phyloP scores from a whole-genome alignment of 2,113 vertebrate genomes.

The pig (Sus scrofa) region DNA sequence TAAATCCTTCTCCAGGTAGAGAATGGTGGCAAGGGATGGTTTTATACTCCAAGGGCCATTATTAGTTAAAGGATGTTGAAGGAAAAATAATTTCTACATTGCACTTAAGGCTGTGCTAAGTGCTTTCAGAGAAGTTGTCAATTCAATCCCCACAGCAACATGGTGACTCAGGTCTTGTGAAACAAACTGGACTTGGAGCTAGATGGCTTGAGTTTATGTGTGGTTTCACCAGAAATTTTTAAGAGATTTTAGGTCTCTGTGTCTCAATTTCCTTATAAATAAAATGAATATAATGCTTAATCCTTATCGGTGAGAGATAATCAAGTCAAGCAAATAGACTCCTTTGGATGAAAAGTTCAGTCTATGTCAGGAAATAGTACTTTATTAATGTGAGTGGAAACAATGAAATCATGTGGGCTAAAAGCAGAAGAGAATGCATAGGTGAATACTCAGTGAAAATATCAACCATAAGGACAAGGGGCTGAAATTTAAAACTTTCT shows the following conservation, averaged over 20 bases:
- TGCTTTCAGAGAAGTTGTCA: background rate
- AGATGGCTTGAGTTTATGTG: background rate
- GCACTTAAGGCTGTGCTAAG: background rate
- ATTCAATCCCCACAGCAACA: background rate
- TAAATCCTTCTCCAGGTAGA: constrained; percentile 7
- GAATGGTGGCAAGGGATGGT: background rate
- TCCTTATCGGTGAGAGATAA: background rate
- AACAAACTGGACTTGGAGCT: background rate
- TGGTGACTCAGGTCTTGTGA: background rate
- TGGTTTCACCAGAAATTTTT: background rate
- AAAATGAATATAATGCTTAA: background rate
- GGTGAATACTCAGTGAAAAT: background rate
- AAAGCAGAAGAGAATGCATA: constrained; percentile 41
- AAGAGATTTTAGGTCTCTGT: constrained; percentile 5
- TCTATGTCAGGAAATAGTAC: constrained; percentile 57
- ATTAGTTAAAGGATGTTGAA: background rate
- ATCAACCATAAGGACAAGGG: background rate
- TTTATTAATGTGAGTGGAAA: constrained; percentile 48
- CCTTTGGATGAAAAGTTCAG: constrained; percentile 59
- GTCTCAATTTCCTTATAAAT: constrained; percentile 17
- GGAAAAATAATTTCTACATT: background rate
- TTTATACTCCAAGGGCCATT: background rate
- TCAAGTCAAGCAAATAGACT: constrained; percentile 19
- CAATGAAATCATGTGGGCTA: constrained; percentile 18
- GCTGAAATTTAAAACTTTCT: background rate